These are phyloP conservation scores for Nemurella pictetii DNA, from an alignment of 2,888 invertebrate genomes.

Conservation along the genomic window DNA sequence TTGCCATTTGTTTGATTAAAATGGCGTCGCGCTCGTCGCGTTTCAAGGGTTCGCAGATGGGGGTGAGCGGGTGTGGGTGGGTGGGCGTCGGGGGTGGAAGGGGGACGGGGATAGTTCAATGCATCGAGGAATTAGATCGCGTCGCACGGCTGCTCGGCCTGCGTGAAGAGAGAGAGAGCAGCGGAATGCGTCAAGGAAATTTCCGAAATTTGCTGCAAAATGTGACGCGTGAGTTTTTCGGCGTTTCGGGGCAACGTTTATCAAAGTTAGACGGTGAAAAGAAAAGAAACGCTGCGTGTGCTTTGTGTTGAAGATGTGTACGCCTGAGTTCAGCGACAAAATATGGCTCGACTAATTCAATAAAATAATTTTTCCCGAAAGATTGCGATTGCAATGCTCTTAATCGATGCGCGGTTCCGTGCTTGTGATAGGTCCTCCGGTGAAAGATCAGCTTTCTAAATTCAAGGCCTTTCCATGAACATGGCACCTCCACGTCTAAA, in stretches of 20 bases:
- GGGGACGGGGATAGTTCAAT: slow-evolving; percentile 12
- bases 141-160: not conserved
- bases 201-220: not conserved
- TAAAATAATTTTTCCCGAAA: too few relatives aligned
- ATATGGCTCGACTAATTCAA: not conserved
- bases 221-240: not conserved
- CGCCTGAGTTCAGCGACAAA: not conserved
- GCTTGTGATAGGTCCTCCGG: too few relatives aligned
- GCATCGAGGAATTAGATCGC: slow-evolving; percentile 31
- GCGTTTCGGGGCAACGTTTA: not conserved
- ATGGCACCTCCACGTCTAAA: too few relatives aligned
- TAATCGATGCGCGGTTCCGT: too few relatives aligned
- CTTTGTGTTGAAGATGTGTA: not conserved
- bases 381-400: too few relatives aligned
- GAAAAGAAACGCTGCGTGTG: not conserved
- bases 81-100: not conserved
- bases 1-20: slow-evolving; percentile 38
- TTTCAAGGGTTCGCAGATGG: not conserved
- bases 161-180: not conserved
- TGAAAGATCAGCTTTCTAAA: too few relatives aligned
- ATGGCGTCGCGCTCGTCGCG: slow-evolving; percentile 26
- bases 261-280: not conserved
- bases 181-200: not conserved
- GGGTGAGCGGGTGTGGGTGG: not conserved
- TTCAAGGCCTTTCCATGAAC: too few relatives aligned